Evolutionary conservation across 2,113 vertebrate genomes (phyloP), one percentile per base, ranked within the genome.

Genomic region (Mandrillus leucophaeus): DNA sequence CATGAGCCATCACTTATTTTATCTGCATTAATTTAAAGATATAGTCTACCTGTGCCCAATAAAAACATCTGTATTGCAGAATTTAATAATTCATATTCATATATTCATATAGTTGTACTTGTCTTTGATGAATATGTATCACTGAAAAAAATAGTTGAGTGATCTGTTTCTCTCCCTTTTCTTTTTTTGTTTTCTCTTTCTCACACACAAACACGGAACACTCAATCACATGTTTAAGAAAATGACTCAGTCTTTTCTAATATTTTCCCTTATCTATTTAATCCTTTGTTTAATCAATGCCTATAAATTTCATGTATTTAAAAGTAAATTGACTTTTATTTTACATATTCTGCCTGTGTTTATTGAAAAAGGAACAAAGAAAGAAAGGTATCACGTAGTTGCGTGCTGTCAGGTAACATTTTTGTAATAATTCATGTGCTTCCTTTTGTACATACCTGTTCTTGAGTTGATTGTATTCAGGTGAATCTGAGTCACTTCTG

Each of bases 401-500:
- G 32, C 78, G 43, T 64, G 22, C 45, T 90, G 64, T 48, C 8
- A 16, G 35, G 32, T 61, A 45, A 50, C 9, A n/a, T 72, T 94
- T 83, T 92, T 66, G 8, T 52, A 66, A n/a, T 48, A 18, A 45
- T 16, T n/a, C n/a, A 4, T 18, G 12, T n/a, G 61, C 76, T 88
- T 22, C 22, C 9, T 96, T 87, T 95, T 52, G 6, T 89, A n/a
- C 27, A 11, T 2, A 4, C 72, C 32, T 80, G 18, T 90, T 94
- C 11, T 64, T 50, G 78, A 94, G 55, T 4, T 88, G 75, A 80
- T 35, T 52, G 45, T 38, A n/a, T n/a, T 88, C 70, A 90, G 50
- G 43, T 85, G 59, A 85, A 61, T 78, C 72, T 96, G 93, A 97
- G 35, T 96, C 96, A 95, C 50, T 90, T 20, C n/a, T 88, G 6